Conservation (phyloP, 2,888 invertebrate species). For the Epinotia nisella region DNA sequence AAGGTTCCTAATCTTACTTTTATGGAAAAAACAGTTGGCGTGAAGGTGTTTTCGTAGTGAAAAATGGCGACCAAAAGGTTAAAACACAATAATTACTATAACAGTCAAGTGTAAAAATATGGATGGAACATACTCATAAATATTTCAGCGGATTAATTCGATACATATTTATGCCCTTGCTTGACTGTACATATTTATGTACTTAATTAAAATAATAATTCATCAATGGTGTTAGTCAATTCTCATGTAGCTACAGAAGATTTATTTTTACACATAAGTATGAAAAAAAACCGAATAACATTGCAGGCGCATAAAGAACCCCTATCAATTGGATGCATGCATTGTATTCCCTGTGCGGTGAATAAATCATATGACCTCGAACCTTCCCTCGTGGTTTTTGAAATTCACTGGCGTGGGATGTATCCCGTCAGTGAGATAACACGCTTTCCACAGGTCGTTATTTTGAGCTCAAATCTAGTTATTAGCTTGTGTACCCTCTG, state of each 20-base stretch:
- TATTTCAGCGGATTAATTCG: too few species aligned
- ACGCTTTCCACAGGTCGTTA: slow-evolving; percentile 28
- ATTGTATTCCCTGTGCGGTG: slow-evolving; percentile 17
- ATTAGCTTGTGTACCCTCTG: background rate
- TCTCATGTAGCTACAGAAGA: background rate
- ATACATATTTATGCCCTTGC: too few species aligned
- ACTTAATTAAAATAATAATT: too few species aligned
- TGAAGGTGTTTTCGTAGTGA: too few species aligned
- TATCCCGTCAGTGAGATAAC: slow-evolving; percentile 14
- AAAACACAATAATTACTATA: too few species aligned
- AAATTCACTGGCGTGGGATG: slow-evolving; percentile 12
- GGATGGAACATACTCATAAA: too few species aligned
- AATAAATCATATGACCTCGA: slow-evolving; percentile 31
- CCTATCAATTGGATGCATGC: slow-evolving; percentile 23
- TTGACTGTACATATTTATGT: too few species aligned
- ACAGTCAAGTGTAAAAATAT: too few species aligned
- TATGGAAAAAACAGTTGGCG: too few species aligned
- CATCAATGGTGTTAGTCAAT: background rate
- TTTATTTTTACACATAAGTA: background rate
- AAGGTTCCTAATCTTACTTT: too few species aligned
- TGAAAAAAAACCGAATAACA: background rate
- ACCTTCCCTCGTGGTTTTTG: slow-evolving; percentile 16
- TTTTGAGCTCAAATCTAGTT: slow-evolving; percentile 32
- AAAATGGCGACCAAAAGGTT: too few species aligned
- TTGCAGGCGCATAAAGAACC: background rate